Base-by-base conservation (phyloP, 2,113 vertebrate genomes). In the Callopanchax toddi region DNA sequence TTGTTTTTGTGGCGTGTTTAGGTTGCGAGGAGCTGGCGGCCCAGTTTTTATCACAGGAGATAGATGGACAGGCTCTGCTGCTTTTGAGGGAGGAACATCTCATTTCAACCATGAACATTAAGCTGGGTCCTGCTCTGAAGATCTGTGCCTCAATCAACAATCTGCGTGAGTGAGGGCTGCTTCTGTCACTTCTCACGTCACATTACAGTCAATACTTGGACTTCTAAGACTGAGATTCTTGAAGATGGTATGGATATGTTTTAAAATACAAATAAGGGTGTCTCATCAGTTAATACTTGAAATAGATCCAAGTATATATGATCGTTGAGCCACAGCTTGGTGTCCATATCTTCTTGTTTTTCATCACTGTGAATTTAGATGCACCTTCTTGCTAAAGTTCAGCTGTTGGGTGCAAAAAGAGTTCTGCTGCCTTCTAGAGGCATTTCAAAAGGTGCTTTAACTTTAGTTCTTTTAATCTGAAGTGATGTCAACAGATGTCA, bases 61-160 rank as follows among this genome's bases (percentile, higher is more conserved):
- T 99, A 34, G 97, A 99, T 22, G 97, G 97, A 16, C 97, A 99
- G 89, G 97, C 97, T 26, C 90, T 99, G 67, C 79, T 99, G 79
- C 92, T 99, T 50, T 92, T 99, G 75, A 95, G 96, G 69, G 97
- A 99, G 78, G 97, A 99, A 59, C 97, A 99, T 62, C 96, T 99
- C 34, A 99, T 99, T 94, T 96, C 95, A 82, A 97, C 97, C 66
- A 98, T 99, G 96, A 99, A 99, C 74, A 96, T 99, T 85, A 99
- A 99, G 79, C 89, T 99, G 79, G 96, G 97, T 58, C 97, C 97
- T 1, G 96, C 97, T 62, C 96, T 98, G 65, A 99, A 99, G 92
- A 99, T 99, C 87, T 99, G 97, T 71, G 97, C 97, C 82, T 97
- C 96, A 85, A 99, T 99, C 86, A 99, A 97, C 57, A 93, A 93